Evolutionary conservation across 2,797 vertebrate genomes (phyloP).

Genomic region (Xenopus petersii): DNA sequence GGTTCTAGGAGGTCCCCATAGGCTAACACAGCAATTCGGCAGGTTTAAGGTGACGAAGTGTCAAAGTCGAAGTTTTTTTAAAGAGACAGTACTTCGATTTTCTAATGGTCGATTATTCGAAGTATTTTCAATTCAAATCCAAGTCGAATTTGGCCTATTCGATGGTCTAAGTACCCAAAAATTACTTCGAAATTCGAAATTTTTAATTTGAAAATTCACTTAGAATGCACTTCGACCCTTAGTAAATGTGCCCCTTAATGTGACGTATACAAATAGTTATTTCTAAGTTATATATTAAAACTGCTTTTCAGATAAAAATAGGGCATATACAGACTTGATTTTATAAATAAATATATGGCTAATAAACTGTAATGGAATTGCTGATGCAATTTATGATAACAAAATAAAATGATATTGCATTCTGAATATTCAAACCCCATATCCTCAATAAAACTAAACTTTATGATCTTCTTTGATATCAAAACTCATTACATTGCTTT

Average conservation of each 20-base stretch:
- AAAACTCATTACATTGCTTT: slow-evolving; percentile 9
- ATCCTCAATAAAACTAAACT: slow-evolving; percentile 2
- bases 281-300: slow-evolving; percentile 38
- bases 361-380: slow-evolving; percentile 59
- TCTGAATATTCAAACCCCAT: slow-evolving; percentile 38
- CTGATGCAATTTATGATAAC: slow-evolving; percentile 56
- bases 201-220: no score
- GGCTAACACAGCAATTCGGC: no score
- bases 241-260: background rate
- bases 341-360: slow-evolving; percentile 55
- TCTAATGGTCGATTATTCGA: no score
- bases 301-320: slow-evolving; percentile 36
- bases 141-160: no score
- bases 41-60: no score
- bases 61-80: no score
- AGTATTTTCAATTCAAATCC: no score
- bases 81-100: no score
- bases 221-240: no score
- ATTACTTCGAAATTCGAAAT: no score
- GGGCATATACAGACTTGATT: slow-evolving; percentile 50
- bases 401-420: slow-evolving; percentile 58
- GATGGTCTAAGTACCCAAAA: no score
- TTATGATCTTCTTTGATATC: slow-evolving; percentile 5
- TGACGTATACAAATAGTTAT: slow-evolving; percentile 44
- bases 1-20: no score